These are phyloP conservation scores for Drosophila kurseongensis DNA, from an alignment of 1,140 invertebrate genomes.

Conservation along the genomic window DNA sequence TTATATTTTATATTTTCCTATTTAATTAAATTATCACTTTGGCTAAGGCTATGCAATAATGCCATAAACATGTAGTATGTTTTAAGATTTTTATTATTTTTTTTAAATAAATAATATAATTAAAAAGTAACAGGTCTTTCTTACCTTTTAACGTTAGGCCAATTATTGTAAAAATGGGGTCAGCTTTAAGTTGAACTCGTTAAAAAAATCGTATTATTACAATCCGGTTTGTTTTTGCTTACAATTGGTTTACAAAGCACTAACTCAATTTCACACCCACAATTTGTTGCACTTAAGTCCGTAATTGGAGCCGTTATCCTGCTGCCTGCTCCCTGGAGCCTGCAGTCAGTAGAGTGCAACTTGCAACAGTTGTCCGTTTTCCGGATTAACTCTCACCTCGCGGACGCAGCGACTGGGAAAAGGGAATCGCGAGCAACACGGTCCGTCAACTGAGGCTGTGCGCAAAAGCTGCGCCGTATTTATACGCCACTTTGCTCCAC, in stretches of 20 bases:
- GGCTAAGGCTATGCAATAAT: too few species aligned
- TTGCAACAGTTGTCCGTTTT: conserved; percentile 37
- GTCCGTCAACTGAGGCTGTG: conserved; percentile 70
- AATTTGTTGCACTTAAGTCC: conserved; percentile 10
- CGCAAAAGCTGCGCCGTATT: conserved; percentile 61
- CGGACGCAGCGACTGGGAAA: conserved; percentile 33
- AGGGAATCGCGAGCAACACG: conserved; percentile 63
- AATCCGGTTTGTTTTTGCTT: conserved; percentile 4
- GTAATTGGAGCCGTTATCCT: conserved; percentile 24
- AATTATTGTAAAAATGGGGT: neutral
- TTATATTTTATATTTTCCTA: too few species aligned
- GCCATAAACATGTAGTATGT: too few species aligned
- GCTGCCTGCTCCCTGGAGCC: conserved; percentile 2
- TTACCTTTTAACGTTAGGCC: neutral
- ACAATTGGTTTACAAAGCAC: neutral
- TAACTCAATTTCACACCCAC: conserved; percentile 26
- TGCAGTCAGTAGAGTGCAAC: neutral
- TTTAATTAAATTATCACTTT: too few species aligned
- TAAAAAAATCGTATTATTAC: neutral
- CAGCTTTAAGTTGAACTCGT: neutral
- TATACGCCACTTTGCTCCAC: conserved; percentile 53
- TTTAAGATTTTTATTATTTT: too few species aligned
- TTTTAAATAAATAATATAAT: too few species aligned
- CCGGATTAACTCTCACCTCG: conserved; percentile 16
- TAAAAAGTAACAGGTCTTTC: neutral